These are phyloP conservation scores for Microctonus aethiopoides DNA, from an alignment of 2,888 invertebrate species.

Conservation along the genomic window DNA sequence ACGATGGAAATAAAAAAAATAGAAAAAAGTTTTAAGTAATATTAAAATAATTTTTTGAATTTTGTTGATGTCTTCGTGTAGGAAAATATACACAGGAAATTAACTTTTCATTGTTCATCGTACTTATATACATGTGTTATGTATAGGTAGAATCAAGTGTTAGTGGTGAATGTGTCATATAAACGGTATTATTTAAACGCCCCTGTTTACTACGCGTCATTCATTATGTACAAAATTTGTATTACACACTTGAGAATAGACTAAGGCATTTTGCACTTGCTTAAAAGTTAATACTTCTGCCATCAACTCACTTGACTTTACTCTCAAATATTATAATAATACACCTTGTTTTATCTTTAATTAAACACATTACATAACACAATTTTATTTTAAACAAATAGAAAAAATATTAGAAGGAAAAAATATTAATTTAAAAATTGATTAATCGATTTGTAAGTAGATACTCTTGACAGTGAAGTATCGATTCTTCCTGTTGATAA, in stretches of 20 bases:
- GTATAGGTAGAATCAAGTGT: background rate
- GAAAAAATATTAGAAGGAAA: background rate
- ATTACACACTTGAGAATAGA: constrained; percentile 8
- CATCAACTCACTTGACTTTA: background rate
- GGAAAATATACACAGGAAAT: background rate
- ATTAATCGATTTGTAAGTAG: background rate
- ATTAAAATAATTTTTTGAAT: background rate
- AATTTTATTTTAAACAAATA: background rate
- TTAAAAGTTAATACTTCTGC: constrained; percentile 20
- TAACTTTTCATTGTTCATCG: too few species aligned
- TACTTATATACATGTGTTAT: background rate
- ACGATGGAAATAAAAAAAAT: too few species aligned
- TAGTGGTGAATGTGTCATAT: background rate
- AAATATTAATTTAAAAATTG: background rate
- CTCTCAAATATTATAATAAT: background rate
- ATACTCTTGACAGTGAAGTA: background rate
- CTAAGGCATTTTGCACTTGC: constrained; percentile 16
- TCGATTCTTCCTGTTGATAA: background rate
- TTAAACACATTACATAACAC: background rate
- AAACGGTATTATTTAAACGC: background rate
- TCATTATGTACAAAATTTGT: constrained; percentile 5
- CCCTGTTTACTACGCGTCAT: background rate
- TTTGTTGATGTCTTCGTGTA: background rate
- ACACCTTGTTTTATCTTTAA: background rate
- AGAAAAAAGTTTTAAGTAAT: background rate